Conservation (phyloP, 2,888 invertebrate genomes). For the Myathropa florea region DNA sequence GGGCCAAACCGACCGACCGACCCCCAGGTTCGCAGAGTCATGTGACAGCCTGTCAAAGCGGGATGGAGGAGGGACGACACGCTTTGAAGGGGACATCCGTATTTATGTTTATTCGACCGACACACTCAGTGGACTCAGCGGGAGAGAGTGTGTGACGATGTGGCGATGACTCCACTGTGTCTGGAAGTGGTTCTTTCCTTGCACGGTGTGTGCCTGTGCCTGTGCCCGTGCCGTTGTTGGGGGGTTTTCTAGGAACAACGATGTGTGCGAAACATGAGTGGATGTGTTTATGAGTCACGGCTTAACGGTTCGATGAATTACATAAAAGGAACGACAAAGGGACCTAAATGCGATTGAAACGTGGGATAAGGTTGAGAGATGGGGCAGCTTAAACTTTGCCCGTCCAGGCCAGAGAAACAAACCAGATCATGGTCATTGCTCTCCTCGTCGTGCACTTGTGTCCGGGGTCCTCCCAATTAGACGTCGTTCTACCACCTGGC, state of each 20-base stretch:
- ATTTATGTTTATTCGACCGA: slow-evolving; percentile 58
- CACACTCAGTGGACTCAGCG: slow-evolving; percentile 42
- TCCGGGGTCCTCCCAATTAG: not conserved
- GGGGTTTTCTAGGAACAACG: slow-evolving; percentile 58
- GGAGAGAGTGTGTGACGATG: slow-evolving; percentile 25
- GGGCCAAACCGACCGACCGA: slow-evolving; percentile 35
- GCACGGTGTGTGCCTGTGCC: not conserved
- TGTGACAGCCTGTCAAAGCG: slow-evolving; percentile 58
- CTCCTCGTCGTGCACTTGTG: not conserved
- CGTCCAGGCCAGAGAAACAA: not conserved
- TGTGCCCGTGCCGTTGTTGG: slow-evolving; percentile 9
- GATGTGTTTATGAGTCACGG: slow-evolving; percentile 53
- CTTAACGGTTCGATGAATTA: slow-evolving; percentile 51
- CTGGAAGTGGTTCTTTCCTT: slow-evolving; percentile 47
- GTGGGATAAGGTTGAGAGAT: not conserved
- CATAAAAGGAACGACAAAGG: slow-evolving; percentile 25
- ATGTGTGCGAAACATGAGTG: slow-evolving; percentile 57
- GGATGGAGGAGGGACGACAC: slow-evolving; percentile 24
- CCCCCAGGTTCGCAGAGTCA: slow-evolving; percentile 31
- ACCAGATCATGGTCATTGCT: not conserved
- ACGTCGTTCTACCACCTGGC: too few species aligned
- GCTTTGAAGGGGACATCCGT: slow-evolving; percentile 25
- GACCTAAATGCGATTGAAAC: slow-evolving; percentile 19
- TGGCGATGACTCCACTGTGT: slow-evolving; percentile 54
- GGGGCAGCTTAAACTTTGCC: not conserved